Evolutionary conservation across 2,888 invertebrate genomes (phyloP).

Genomic region (Craniophora ligustri): DNA sequence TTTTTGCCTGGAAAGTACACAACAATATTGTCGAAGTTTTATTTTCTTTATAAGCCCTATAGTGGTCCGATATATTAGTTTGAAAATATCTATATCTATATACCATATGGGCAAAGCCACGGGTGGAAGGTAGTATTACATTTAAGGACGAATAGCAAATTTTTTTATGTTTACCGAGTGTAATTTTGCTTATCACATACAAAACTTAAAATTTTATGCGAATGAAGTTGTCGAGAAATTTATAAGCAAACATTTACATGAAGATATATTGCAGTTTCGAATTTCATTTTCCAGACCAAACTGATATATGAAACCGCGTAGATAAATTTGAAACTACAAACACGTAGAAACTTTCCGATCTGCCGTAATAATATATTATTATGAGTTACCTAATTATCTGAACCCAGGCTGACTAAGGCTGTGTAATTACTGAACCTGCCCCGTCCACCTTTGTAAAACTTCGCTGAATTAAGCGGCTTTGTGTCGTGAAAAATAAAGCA

Average conservation of each 20-base stretch:
- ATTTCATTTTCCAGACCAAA: neutral
- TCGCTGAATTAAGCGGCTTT: slow-evolving; percentile 12
- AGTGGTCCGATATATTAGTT: neutral
- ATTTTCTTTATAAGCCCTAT: neutral
- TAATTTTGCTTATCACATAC: too few species aligned
- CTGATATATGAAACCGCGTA: slow-evolving; percentile 5
- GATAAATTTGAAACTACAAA: neutral
- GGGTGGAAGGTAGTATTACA: too few species aligned
- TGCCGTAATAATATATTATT: slow-evolving; percentile 1
- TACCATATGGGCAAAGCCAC: too few species aligned
- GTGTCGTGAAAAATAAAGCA: slow-evolving; percentile 4
- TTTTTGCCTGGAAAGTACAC: slow-evolving; percentile 4
- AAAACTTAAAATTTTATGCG: too few species aligned
- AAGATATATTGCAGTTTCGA: neutral
- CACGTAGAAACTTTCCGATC: neutral
- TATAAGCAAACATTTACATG: neutral
- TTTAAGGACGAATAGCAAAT: too few species aligned
- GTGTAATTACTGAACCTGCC: slow-evolving; percentile 5
- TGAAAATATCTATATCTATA: too few species aligned
- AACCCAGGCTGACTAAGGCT: slow-evolving; percentile 7
- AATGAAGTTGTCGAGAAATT: too few species aligned
- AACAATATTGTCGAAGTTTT: too few species aligned
- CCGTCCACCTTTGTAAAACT: slow-evolving; percentile 20
- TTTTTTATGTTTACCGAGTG: too few species aligned
- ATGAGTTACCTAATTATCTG: slow-evolving; percentile 1